A percentile compares a stretch with the other conserved stretches of the same genome.
These are phyloP conservation scores for Asteroscopus sphinx DNA, from an alignment of 2,888 invertebrate genomes.

Conservation along the genomic window DNA sequence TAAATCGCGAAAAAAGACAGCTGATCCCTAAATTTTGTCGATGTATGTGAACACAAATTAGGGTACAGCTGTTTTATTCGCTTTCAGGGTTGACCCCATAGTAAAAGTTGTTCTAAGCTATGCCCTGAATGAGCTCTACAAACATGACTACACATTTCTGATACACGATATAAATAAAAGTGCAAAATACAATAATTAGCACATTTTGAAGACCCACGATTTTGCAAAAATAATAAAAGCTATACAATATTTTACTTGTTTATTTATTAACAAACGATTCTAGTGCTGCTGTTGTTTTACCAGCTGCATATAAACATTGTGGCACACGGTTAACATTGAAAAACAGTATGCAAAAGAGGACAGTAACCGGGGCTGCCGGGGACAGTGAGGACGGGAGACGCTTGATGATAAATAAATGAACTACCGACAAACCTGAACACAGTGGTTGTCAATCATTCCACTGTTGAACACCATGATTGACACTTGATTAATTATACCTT, in stretches of 20 bases:
- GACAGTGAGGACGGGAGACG: constrained; percentile 1
- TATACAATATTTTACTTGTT: not conserved
- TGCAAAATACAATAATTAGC: no score
- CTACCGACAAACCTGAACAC: constrained; percentile 11
- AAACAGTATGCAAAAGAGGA: constrained; percentile 9
- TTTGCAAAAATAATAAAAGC: no score
- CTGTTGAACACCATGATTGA: constrained; percentile 23
- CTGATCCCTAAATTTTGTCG: no score
- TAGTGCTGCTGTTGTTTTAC: constrained; percentile 17
- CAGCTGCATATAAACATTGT: constrained; percentile 16
- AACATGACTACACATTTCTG: no score
- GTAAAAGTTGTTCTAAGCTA: no score
- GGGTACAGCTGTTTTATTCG: no score
- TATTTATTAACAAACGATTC: not conserved
- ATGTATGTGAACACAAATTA: no score
- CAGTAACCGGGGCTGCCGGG: not conserved
- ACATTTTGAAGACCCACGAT: no score
- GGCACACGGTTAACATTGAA: not conserved
- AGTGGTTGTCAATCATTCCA: constrained; percentile 35
- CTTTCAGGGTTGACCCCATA: no score
- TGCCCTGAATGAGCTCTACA: no score
- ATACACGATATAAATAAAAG: no score
- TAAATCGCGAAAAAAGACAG: no score
- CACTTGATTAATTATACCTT: constrained; percentile 28
- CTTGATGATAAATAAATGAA: constrained; percentile 24